These are phyloP conservation scores for Apeltes quadracus DNA, from an alignment of 2,113 vertebrate genomes.

Conservation along the genomic window DNA sequence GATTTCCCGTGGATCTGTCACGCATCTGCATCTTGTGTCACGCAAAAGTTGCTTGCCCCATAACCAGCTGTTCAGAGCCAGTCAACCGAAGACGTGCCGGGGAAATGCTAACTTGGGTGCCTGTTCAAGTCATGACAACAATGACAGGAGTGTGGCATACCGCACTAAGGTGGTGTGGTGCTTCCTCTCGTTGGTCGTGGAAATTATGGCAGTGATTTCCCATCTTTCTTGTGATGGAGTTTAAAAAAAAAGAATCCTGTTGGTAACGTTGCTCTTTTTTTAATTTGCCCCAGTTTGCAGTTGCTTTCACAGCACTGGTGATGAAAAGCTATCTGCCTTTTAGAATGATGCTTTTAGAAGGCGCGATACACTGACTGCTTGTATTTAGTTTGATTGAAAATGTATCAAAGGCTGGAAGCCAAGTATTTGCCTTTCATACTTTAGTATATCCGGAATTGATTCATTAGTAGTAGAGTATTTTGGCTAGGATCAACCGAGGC, in stretches of 20 bases:
- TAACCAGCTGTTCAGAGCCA: constrained; percentile 42
- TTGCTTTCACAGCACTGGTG: neutral
- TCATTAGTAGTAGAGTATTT: neutral
- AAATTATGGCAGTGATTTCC: constrained; percentile 30
- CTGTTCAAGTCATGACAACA: neutral
- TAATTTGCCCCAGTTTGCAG: neutral
- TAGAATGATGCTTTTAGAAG: neutral
- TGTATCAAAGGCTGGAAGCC: neutral
- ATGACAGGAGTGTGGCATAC: neutral
- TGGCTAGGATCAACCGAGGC: neutral
- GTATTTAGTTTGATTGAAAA: neutral
- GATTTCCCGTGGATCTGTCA: constrained; percentile 39
- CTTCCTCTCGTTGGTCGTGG: constrained; percentile 34
- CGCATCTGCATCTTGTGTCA: constrained; percentile 51
- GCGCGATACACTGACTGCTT: neutral
- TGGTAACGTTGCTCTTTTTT: constrained; percentile 1
- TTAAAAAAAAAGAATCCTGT: neutral
- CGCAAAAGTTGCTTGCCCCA: neutral
- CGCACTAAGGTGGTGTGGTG: neutral
- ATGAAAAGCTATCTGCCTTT: neutral
- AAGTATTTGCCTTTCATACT: neutral
- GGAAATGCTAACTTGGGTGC: constrained; percentile 22
- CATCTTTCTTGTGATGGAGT: constrained; percentile 7
- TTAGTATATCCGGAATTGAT: neutral
- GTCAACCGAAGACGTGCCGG: constrained; percentile 26